Evolutionary conservation across 53 echinoderm and acorn worm species (phyloP), one percentile per base, ranked within the genome.

Genomic region (Stichopus horrens): DNA sequence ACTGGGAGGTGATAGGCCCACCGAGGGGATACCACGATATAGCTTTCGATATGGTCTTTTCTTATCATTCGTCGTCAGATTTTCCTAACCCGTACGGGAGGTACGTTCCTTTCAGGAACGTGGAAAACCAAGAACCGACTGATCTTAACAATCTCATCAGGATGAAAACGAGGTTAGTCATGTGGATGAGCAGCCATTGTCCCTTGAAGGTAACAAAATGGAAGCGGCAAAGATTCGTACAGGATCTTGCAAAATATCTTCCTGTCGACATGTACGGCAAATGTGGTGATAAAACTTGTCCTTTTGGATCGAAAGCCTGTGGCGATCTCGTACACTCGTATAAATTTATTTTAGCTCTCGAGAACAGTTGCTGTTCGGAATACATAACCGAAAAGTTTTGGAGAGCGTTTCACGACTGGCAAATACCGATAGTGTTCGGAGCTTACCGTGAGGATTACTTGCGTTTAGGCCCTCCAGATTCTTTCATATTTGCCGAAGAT

Each of bases 321-420:
- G 19, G 22, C 9, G 9, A 4, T 13, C 75, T 21, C 9, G 16
- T 18, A 51, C 21, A 19, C 9, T 14, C 13, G 9, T 75, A 75
- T 19, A 75, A 18, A 21, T 75, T 75, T 51, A 75, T 75, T 75
- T 51, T 75, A 21, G 75, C 22, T 9, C 21, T 75, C 6, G 75
- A 75, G 21, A 75, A 75, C 19, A 51, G 22, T 23, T 75, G 75
- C 75, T 75, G 75, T 75, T 14, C 13, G 19, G 75, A 75, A 75
- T 75, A 75, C 19, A 75, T 75, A 9, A 18, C 75, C 9, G 75
- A 75, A 51, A 75, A 75, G 51, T 75, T 75, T 75, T 75, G 75
- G 75, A 51, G 19, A 23, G 22, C 21, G 75, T 21, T 75, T 0
- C 4, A 9, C 75, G 6, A 9, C 9, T 14, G 9, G 51, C 13